Evolutionary conservation across 2,888 invertebrate genomes (phyloP).

Genomic region (Chymomyza amoena): DNA sequence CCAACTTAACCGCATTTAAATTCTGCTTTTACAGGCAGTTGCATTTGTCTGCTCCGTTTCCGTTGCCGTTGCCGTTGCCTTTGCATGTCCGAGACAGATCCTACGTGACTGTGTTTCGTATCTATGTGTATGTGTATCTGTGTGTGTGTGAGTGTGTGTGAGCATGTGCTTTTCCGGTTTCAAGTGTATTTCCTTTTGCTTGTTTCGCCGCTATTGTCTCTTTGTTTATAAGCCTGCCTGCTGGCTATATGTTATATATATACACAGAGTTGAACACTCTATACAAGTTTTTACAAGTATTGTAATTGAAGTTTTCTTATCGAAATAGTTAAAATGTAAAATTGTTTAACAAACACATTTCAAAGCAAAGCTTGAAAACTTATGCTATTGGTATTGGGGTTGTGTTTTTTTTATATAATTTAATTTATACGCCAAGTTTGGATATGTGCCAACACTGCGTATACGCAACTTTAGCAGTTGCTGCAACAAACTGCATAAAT

Average conservation of each 20-base stretch:
- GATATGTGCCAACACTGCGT: slow-evolving; percentile 4
- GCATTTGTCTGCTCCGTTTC: slow-evolving; percentile 2
- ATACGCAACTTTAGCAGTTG: slow-evolving; percentile 11
- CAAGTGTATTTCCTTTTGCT: slow-evolving; percentile 10
- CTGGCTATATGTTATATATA: neutral
- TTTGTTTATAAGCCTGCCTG: slow-evolving; percentile 7
- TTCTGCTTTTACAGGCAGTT: neutral
- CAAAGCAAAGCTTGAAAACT: slow-evolving; percentile 4
- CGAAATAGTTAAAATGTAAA: neutral
- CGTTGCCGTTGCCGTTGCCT: neutral
- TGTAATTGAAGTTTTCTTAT: slow-evolving; percentile 11
- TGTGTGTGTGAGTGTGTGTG: neutral
- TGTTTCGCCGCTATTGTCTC: slow-evolving; percentile 8
- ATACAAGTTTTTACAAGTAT: slow-evolving; percentile 24
- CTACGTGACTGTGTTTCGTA: slow-evolving; percentile 1
- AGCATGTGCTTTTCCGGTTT: slow-evolving; percentile 10
- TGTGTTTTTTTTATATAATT: slow-evolving; percentile 10
- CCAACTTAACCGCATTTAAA: neutral
- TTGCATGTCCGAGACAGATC: neutral
- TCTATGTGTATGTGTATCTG: neutral
- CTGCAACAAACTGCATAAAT: slow-evolving; percentile 27
- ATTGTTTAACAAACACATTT: neutral
- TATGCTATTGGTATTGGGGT: slow-evolving; percentile 12
- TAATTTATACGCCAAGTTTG: slow-evolving; percentile 11
- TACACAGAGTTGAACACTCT: slow-evolving; percentile 1